Evolutionary conservation across 2,797 vertebrate species (phyloP).

Genomic region (Florisuga fusca): DNA sequence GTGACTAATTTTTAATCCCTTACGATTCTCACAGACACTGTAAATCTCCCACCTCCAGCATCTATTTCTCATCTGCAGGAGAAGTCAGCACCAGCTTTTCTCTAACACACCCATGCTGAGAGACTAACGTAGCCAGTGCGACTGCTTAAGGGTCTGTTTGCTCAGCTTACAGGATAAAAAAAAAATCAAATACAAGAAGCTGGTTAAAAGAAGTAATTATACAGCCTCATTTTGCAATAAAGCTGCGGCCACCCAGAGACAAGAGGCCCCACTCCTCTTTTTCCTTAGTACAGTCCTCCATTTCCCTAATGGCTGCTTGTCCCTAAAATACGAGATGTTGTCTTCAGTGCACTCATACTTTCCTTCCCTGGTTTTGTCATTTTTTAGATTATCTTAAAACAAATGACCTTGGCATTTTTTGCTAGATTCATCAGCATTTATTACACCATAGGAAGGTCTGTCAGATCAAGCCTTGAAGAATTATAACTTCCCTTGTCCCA

Average conservation of each 20-base stretch:
- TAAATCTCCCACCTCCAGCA: not conserved
- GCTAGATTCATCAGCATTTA: slow-evolving; percentile 71
- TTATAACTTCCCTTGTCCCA: not conserved
- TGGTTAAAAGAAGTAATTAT: not conserved
- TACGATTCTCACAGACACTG: not conserved
- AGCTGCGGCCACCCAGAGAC: not conserved
- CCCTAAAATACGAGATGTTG: not conserved
- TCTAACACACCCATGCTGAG: not conserved
- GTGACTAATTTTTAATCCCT: not conserved
- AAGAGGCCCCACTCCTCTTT: not conserved
- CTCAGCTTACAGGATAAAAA: not conserved
- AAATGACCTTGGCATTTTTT: slow-evolving; percentile 24
- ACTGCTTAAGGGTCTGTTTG: not conserved
- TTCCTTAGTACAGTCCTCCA: not conserved
- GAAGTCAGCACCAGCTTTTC: not conserved
- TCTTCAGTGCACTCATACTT: not conserved
- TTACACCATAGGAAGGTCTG: slow-evolving; percentile 75
- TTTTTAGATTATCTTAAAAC: not conserved
- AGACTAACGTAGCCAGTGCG: fast-evolving
- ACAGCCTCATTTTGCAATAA: not conserved
- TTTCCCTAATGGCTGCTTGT: not conserved
- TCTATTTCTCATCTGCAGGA: not conserved
- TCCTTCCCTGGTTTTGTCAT: not conserved
- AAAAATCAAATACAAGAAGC: not conserved
- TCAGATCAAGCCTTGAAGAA: not conserved